Conservation (phyloP, 2,888 invertebrate species). For the Auanema freiburgensis region DNA sequence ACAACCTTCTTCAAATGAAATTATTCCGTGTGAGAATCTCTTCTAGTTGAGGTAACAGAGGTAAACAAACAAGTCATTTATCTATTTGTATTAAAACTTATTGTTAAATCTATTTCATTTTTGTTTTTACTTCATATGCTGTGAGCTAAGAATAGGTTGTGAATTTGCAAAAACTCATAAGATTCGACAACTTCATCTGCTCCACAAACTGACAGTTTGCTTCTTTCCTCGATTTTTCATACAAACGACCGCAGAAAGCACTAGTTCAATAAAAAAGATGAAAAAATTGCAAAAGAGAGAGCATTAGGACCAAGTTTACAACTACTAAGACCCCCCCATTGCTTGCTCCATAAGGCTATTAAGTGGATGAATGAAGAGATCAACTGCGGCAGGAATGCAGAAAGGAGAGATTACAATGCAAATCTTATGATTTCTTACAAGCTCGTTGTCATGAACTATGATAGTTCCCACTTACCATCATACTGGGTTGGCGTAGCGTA, state of each 20-base stretch:
- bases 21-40: too few species aligned
- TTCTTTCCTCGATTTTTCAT: too few species aligned
- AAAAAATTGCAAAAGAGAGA: too few species aligned
- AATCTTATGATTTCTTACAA: not conserved
- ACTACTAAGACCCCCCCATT: too few species aligned
- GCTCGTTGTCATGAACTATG: not conserved
- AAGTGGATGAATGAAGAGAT: not conserved
- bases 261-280: too few species aligned
- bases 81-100: not conserved
- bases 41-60: too few species aligned
- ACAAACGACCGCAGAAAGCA: too few species aligned
- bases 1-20: too few species aligned
- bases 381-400: not conserved
- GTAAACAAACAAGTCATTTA: too few species aligned
- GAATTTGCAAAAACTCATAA: not conserved
- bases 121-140: not conserved
- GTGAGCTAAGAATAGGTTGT: not conserved
- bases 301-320: too few species aligned
- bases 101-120: not conserved
- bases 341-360: too few species aligned
- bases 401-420: not conserved
- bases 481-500: conserved; percentile 62
- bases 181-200: too few species aligned
- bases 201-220: not conserved
- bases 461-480: conserved; percentile 41